Conservation (phyloP, 2,888 invertebrate species). For the Drosophila vallismaia region DNA sequence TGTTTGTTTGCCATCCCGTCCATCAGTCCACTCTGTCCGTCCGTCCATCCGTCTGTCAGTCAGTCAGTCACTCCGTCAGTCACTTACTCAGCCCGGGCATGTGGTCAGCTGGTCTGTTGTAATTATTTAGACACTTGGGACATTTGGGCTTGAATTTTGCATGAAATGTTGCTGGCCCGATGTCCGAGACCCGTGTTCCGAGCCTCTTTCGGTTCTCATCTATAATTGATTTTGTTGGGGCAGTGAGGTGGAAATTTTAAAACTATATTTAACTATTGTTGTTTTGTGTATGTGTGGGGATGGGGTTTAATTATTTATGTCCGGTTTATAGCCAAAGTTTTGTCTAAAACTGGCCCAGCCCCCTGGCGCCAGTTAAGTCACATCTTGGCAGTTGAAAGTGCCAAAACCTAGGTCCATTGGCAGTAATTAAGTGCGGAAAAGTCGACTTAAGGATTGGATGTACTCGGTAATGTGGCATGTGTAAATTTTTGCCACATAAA, state of each 20-base stretch:
- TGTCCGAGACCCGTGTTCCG: conserved; percentile 27
- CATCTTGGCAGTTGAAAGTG: conserved; percentile 20
- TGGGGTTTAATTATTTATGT: conserved; percentile 56
- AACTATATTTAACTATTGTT: conserved; percentile 50
- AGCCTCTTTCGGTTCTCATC: conserved; percentile 58
- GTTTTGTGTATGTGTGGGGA: neutral
- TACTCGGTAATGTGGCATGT: conserved; percentile 2
- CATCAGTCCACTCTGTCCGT: conserved; percentile 12
- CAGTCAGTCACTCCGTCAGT: conserved; percentile 9
- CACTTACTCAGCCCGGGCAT: conserved; percentile 16
- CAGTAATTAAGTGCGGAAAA: conserved; percentile 34
- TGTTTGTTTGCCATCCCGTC: conserved; percentile 57
- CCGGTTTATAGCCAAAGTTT: conserved; percentile 59
- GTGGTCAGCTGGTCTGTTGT: conserved; percentile 47
- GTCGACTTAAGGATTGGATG: conserved; percentile 9
- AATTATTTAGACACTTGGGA: conserved; percentile 73
- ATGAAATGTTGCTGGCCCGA: conserved; percentile 54
- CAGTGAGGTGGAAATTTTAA: conserved; percentile 31
- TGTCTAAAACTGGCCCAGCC: conserved; percentile 15
- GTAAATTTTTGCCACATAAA: conserved; percentile 27
- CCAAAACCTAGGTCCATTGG: conserved; percentile 11
- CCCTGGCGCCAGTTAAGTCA: conserved; percentile 35
- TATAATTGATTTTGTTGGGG: conserved; percentile 67
- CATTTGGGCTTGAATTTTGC: conserved; percentile 57
- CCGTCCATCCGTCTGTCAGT: neutral